These are phyloP conservation scores for Megalops cyprinoides DNA, from an alignment of 2,797 vertebrate species.

Conservation along the genomic window DNA sequence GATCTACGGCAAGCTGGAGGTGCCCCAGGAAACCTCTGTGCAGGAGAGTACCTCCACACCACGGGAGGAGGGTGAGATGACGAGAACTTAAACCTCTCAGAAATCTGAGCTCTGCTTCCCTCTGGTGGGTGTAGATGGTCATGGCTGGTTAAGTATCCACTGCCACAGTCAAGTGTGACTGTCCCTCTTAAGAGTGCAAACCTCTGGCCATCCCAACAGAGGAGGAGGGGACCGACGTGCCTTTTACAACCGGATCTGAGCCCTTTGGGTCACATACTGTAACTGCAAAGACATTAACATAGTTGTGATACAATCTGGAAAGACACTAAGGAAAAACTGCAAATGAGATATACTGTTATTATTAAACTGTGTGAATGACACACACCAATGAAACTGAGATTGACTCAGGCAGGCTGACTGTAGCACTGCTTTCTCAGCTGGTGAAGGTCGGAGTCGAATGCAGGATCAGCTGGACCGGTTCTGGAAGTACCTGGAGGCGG, in stretches of 20 bases:
- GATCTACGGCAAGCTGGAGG: background rate
- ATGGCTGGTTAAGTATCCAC: background rate
- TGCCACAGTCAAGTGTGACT: too few relatives aligned
- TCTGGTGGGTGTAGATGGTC: background rate
- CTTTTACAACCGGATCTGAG: background rate
- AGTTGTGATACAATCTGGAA: too few relatives aligned
- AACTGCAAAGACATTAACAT: too few relatives aligned
- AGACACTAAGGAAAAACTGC: too few relatives aligned
- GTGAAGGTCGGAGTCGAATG: background rate
- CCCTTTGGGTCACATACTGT: background rate
- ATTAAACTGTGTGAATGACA: constrained; percentile 60
- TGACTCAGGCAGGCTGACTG: background rate
- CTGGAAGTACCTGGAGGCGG: constrained; percentile 83
- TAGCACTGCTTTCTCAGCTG: constrained; percentile 49
- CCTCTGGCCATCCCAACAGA: background rate
- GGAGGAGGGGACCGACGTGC: background rate
- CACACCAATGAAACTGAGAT: too few relatives aligned
- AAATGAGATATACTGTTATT: too few relatives aligned
- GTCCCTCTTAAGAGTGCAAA: too few relatives aligned
- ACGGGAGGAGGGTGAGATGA: constrained; percentile 35
- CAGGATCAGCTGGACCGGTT: constrained; percentile 63
- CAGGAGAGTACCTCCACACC: background rate
- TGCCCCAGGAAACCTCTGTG: background rate
- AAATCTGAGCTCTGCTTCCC: background rate
- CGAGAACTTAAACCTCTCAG: too few relatives aligned